Percentiles rank a stretch among this genome's conserved stretches.
Evolutionary conservation across 2,888 invertebrate genomes (phyloP).

Genomic region (Philopedon plagiatum): DNA sequence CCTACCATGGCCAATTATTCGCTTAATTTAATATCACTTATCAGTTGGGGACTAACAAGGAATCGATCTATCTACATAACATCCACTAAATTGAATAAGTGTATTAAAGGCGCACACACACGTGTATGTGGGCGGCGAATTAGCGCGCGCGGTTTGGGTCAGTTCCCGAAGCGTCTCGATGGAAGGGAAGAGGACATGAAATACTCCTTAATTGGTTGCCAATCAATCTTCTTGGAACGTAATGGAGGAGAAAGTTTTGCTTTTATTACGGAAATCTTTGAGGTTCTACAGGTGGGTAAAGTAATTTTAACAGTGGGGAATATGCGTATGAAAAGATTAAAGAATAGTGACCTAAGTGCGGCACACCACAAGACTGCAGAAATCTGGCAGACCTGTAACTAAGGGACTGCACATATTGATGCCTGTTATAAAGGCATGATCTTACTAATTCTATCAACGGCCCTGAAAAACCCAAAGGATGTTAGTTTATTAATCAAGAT

Average conservation of each 20-base stretch:
- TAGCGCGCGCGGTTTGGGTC: not conserved
- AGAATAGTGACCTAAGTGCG: too few species aligned
- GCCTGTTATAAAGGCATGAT: too few species aligned
- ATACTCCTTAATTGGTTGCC: not conserved
- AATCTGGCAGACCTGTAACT: too few species aligned
- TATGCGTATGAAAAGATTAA: too few species aligned
- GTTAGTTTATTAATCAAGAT: too few species aligned
- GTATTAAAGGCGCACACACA: constrained; percentile 11
- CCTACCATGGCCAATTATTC: constrained; percentile 19
- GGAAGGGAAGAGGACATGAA: not conserved
- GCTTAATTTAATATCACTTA: constrained; percentile 29
- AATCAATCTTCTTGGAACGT: not conserved
- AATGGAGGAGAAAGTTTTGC: not conserved
- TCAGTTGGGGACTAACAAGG: constrained; percentile 20
- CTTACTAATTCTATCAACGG: too few species aligned
- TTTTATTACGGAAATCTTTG: too few species aligned
- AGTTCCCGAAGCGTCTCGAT: not conserved
- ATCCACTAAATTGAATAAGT: constrained; percentile 34
- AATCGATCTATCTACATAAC: constrained; percentile 31
- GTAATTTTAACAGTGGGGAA: too few species aligned
- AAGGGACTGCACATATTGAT: too few species aligned
- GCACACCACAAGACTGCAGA: too few species aligned
- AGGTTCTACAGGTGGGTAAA: too few species aligned
- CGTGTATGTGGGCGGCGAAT: constrained; percentile 3
- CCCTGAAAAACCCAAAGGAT: too few species aligned